Base-by-base conservation (phyloP, 2,113 vertebrate genomes). In the Myotis lucifugus region DNA sequence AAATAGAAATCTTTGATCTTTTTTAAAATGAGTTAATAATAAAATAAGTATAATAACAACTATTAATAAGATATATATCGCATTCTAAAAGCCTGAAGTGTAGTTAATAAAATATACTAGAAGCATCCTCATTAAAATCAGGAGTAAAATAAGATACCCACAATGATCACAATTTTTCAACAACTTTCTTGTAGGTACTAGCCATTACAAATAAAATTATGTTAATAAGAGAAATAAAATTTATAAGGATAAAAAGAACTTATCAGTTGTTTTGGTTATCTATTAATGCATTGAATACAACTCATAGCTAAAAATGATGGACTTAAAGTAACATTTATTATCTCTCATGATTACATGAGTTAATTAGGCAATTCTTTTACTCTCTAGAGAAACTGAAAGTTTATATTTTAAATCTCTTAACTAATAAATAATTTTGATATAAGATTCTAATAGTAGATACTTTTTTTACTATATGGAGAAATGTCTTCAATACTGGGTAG, bases 401-500 rank as follows among this genome's bases (percentile, higher is more conserved):
- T 59, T 76, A 13, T 87, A 69, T 82, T 92, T 82, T 52, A 88
- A 88, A 78, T 52, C 15, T 77, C 32, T 50, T 40, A 29, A 61
- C 70, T 94, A 90, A 10, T 64, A 48, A 85, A 42, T 18, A 72
- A 70, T 69, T 72, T 14, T n/a, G 56, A 69, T 6, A 34, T 67
- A 32, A 73, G 21, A 86, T 29, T 93, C 8, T 90, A 85, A 95
- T 50, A 59, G 40, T 67, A 67, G 40, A 81, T 79, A 59, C 37
- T 82, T 40, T 56, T 56, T 90, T 61, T 89, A 84, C 56, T 87
- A 32, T 84, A 76, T 87, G 32, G 88, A 88, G 34, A 86, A 91
- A 84, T 9, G 88, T 46, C 92, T 88, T 79, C 54, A 79, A 52
- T 46, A 32, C 9, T 67, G 27, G 56, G 50, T 82, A 70, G 56